Conservation (phyloP, 1,140 invertebrate genomes). For the Agrypnia vestita region DNA sequence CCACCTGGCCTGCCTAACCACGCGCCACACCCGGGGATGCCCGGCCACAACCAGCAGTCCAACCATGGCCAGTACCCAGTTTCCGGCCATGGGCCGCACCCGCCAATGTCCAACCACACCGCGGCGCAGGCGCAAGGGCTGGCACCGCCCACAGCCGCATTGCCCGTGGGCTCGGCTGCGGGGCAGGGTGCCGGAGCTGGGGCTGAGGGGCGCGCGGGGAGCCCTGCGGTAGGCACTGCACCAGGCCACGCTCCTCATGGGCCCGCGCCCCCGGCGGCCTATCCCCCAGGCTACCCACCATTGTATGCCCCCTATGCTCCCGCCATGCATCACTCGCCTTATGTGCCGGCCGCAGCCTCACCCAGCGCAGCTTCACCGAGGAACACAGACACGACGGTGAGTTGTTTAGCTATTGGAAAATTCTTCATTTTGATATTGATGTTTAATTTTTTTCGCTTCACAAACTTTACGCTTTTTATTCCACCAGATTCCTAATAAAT, state of each 20-base stretch:
- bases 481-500: too few relatives aligned
- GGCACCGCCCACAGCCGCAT: constrained; percentile 55
- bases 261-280: constrained; percentile 70
- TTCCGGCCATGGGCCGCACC: constrained; percentile 53
- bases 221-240: constrained; percentile 68
- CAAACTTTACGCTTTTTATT: too few relatives aligned
- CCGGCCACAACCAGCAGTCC: constrained; percentile 29
- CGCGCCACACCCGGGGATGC: constrained; percentile 52
- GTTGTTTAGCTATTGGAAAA: constrained; percentile 55
- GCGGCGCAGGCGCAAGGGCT: not conserved
- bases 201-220: constrained; percentile 64
- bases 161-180: constrained; percentile 43
- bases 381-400: constrained; percentile 76
- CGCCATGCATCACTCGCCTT: constrained; percentile 79
- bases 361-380: constrained; percentile 78
- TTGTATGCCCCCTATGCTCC: constrained; percentile 82
- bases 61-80: constrained; percentile 59
- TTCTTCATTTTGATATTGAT: too few relatives aligned
- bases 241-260: constrained; percentile 60
- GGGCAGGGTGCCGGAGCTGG: constrained; percentile 61
- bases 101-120: constrained; percentile 45
- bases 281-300: constrained; percentile 77
- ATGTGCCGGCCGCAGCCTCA: constrained; percentile 75
- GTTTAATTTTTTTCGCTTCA: too few relatives aligned
- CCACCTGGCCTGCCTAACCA: constrained; percentile 53